phyloP scores from a whole-genome alignment of 2,113 vertebrate genomes.

The Mastomys coucha region DNA sequence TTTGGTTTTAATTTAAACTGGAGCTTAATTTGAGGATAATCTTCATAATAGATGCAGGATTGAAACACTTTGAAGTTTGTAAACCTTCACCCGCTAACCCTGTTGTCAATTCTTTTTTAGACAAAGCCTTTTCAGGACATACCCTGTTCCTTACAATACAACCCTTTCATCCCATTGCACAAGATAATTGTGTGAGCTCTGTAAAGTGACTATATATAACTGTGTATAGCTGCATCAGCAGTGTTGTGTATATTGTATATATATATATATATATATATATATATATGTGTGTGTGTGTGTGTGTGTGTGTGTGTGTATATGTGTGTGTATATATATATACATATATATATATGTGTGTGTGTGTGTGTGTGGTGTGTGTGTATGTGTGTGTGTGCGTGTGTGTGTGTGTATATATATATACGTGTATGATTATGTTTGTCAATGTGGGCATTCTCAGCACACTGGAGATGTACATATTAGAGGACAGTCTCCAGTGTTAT shows the following conservation, averaged over 20 bases:
- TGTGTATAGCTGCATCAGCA: background rate
- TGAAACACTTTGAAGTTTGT: conserved; percentile 25
- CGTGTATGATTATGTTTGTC: background rate
- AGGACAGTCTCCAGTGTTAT: background rate
- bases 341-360: background rate
- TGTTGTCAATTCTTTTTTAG: background rate
- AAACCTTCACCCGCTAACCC: background rate
- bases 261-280: background rate
- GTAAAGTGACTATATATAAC: background rate
- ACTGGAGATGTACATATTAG: background rate
- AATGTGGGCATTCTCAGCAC: background rate
- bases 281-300: background rate
- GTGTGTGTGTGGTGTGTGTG: background rate
- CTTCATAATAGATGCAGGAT: background rate
- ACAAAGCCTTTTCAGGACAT: background rate
- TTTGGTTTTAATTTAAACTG: conserved; percentile 57
- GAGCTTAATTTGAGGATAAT: conserved; percentile 55
- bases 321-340: background rate
- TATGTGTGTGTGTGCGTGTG: background rate
- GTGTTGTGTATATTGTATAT: background rate
- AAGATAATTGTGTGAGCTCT: background rate
- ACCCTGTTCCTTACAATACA: background rate
- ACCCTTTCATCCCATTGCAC: background rate
- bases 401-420: too few species aligned
- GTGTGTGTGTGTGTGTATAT: background rate